These are phyloP conservation scores for Graptemys geographica DNA, from an alignment of 2,797 vertebrate species.

Conservation along the genomic window DNA sequence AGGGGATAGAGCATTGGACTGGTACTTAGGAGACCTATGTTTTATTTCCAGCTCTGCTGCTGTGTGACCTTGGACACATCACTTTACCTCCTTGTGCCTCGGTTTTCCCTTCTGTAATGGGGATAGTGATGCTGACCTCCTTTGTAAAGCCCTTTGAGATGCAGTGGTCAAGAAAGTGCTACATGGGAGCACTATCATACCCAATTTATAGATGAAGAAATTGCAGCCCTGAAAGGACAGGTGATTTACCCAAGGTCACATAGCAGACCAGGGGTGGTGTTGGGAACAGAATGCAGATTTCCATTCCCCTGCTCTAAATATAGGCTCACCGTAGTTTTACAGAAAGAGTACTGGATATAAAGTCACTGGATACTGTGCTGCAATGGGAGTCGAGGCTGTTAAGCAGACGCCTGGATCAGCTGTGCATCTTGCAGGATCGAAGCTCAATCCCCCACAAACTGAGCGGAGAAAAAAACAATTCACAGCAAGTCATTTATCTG, in stretches of 20 bases:
- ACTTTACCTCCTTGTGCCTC: not conserved
- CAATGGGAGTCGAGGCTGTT: not conserved
- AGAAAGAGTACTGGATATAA: not conserved
- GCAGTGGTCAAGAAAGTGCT: not conserved
- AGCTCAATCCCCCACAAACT: constrained; percentile 14
- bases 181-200: constrained; percentile 38
- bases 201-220: constrained; percentile 27
- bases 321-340: not conserved
- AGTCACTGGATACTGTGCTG: constrained; percentile 1
- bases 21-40: not conserved
- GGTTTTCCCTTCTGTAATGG: not conserved
- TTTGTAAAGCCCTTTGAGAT: constrained; percentile 35
- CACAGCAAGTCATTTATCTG: constrained; percentile 66
- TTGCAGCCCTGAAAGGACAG: constrained; percentile 32
- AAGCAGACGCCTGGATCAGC: not conserved
- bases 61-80: not conserved
- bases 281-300: constrained; percentile 8
- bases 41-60: not conserved
- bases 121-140: not conserved
- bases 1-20: not conserved
- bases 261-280: not conserved
- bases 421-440: not conserved
- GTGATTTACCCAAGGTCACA: constrained; percentile 31
- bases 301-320: not conserved
- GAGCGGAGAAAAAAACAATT: constrained; percentile 56